Base-by-base conservation (phyloP, 2,797 vertebrate genomes). In the Simalia tracyae region DNA sequence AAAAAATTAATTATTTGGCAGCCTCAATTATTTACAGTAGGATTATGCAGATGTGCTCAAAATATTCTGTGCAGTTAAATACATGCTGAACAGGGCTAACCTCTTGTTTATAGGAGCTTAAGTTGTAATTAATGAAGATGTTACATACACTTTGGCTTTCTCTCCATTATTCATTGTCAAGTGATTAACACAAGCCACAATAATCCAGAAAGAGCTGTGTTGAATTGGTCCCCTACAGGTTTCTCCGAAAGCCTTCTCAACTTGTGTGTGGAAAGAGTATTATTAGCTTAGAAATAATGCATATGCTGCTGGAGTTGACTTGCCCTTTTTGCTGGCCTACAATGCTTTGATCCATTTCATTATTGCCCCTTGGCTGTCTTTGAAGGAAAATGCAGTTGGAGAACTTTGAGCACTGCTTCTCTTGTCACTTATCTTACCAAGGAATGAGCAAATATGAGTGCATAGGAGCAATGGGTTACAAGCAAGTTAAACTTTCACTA, bases 251-350 rank as follows among this genome's bases (percentile, higher is more conserved):
- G 0, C 36, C 36, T 90, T 36, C 12, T 86, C 5, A 15, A 15
- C 64, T 19, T 0, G 0, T 87, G 57, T n/a, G 89, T 15, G 9
- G 93, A 10, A 87, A 95, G 2, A 76, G 63, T 90, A 68, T 57
- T 92, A n/a, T 96, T 94, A 93, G 92, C 19, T 87, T 84, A 66
- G 68, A 87, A 87, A 60, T 94, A 94, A 91, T 95, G 86, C 84
- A 92, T 95, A 31, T 66, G 91, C 86, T 81, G 56, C n/a, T 2
- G 0, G 1, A 15, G 46, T 3, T 68, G 87, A 90, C 72, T 28
- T 0, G 3, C 8, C 8, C 86, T 64, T 95, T 95, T 92, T 88
- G 14, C 22, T 93, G 63, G 61, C 63, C 90, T 90, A 92, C 31
- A 12, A 91, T 95, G 93, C 76, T 63, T 24, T 89, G 92, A 28